These are phyloP conservation scores for Pogoniulus pusillus DNA, from an alignment of 2,797 vertebrate species.

Conservation along the genomic window DNA sequence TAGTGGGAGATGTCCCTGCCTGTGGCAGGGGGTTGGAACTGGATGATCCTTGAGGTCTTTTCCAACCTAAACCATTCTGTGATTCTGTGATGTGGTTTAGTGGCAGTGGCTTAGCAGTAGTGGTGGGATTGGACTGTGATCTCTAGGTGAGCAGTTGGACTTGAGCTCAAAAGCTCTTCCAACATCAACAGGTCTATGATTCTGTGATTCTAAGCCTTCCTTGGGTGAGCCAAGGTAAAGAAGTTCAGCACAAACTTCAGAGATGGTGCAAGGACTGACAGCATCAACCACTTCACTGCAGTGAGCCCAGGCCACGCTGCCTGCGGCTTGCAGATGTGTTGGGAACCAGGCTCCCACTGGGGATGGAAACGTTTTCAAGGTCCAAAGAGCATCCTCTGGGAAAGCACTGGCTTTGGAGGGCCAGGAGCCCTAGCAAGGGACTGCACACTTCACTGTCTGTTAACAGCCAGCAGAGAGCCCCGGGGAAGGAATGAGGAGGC, in stretches of 20 bases:
- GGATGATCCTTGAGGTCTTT: no score
- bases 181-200: no score
- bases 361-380: neutral
- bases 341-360: neutral
- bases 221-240: neutral
- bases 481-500: neutral
- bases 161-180: no score
- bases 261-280: neutral
- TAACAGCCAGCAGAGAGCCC: neutral
- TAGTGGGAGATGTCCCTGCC: no score
- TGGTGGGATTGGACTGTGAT: no score
- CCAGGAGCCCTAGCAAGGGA: neutral
- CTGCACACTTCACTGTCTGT: rapidly evolving
- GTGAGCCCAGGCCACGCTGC: neutral
- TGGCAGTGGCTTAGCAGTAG: no score
- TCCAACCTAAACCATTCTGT: no score
- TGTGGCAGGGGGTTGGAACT: no score
- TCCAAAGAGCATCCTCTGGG: neutral
- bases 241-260: constrained; percentile 1
- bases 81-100: no score
- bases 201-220: neutral
- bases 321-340: neutral
- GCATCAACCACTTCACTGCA: rapidly evolving
- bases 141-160: no score
- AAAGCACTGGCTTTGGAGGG: neutral